Evolutionary conservation across 2,888 invertebrate genomes (phyloP).

Genomic region (Eueremaeus valkanovi): DNA sequence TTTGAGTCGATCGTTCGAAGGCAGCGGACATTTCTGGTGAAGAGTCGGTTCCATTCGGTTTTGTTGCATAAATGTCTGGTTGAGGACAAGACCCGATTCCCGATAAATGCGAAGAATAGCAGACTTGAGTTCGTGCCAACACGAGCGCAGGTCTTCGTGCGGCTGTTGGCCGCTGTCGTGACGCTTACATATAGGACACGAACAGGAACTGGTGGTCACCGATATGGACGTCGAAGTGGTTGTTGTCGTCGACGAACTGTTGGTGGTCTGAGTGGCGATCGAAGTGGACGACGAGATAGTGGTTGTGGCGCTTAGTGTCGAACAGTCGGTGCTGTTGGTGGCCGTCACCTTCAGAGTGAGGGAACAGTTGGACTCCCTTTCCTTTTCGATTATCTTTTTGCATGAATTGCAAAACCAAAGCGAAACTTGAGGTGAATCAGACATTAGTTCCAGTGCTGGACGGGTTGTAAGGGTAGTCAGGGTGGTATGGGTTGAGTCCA

Average conservation of each 20-base stretch:
- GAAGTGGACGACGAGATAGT: conserved; percentile 33
- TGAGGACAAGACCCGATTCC: conserved; percentile 50
- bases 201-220: conserved; percentile 22
- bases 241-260: neutral
- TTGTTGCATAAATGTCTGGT: conserved; percentile 38
- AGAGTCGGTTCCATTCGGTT: conserved; percentile 38
- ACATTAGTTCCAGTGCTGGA: conserved; percentile 3
- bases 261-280: conserved; percentile 30
- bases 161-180: neutral
- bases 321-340: conserved; percentile 30
- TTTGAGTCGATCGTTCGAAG: conserved; percentile 50
- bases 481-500: too few species aligned
- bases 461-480: neutral
- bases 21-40: conserved; percentile 41
- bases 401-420: conserved; percentile 31
- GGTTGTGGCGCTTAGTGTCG: conserved; percentile 26
- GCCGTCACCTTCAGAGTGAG: conserved; percentile 27
- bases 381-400: conserved; percentile 29
- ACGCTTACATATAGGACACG: conserved; percentile 18
- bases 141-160: conserved; percentile 24
- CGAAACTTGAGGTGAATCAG: conserved; percentile 16
- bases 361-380: conserved; percentile 25
- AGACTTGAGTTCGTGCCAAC: conserved; percentile 56
- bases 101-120: conserved; percentile 55
- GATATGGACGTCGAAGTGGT: neutral